A percentile compares a stretch with the other conserved stretches of the same genome.
Conservation (phyloP, 2,113 vertebrate genomes). For the Seriola quinqueradiata region DNA sequence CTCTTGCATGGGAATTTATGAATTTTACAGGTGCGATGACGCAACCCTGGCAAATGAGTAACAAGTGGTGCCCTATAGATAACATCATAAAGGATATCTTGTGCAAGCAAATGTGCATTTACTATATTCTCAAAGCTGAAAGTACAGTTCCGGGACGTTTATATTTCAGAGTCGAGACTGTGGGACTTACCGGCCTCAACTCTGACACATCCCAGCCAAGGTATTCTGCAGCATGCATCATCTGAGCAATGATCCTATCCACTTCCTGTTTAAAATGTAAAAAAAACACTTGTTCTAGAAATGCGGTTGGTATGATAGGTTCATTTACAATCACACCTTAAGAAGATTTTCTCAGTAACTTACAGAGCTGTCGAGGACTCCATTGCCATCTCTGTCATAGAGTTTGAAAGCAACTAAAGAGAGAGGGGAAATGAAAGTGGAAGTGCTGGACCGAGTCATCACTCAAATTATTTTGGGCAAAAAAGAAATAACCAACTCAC, state of each 20-base stretch:
- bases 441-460: conserved; percentile 1
- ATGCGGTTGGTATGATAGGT: background rate
- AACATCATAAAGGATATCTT: background rate
- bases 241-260: conserved; percentile 91
- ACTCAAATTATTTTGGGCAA: conserved; percentile 11
- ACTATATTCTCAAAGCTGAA: background rate
- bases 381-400: conserved; percentile 92
- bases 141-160: background rate
- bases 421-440: conserved; percentile 43
- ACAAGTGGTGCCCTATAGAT: background rate
- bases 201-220: conserved; percentile 93
- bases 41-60: conserved; percentile 41
- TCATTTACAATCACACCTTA: background rate
- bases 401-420: conserved; percentile 90
- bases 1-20: background rate
- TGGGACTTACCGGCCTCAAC: conserved; percentile 88
- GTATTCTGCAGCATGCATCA: conserved; percentile 93
- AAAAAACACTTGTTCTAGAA: background rate
- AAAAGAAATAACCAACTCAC: conserved; percentile 81
- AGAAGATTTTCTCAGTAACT: conserved; percentile 65
- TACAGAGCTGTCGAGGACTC: conserved; percentile 92
- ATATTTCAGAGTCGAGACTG: background rate
- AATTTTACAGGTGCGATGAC: background rate
- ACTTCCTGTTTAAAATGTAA: conserved; percentile 85
- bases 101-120: conserved; percentile 22